Base-by-base conservation (phyloP, 2,113 vertebrate genomes). In the Chionodraco myersi region DNA sequence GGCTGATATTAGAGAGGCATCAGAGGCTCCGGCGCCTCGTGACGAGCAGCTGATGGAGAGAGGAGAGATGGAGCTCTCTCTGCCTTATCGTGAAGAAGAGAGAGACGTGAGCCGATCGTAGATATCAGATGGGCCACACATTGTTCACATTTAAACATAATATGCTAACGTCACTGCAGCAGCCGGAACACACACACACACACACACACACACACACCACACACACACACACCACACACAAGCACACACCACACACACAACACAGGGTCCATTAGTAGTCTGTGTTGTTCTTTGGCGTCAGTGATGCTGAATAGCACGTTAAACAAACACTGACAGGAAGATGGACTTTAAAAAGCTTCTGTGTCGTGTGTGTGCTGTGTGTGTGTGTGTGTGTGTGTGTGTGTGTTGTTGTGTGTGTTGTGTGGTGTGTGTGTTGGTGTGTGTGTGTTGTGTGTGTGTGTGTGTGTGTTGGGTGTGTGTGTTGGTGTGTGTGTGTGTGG, bases 281-380 rank as follows among this genome's bases (percentile, higher is more conserved):
- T 54, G 59, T 78, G 75, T 75, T 77, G 77, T 63, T 83, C 18
- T n/a, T 57, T 44, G 23, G 52, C n/a, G 23, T 23, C 78, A 18
- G 83, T 84, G 83, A 89, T 84, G 45, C 68, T 82, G 82, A n/a
- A 88, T 65, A 79, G 51, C 79, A 48, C n/a, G 60, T 63, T 69
- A 77, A 85, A 89, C 58, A 88, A 89, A 90, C 77, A 85, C 52
- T 2, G 70, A 54, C 54, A 83, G 68, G 83, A 76, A 80, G 57
- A 77, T 73, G 74, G 68, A 18, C 48, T 60, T 76, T 77, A n/a
- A 71, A 85, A 85, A 72, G 77, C 75, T 51, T 52, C 13, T 77
- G 36, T 67, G 41, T 61, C n/a, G 45, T 76, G 21, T 54, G 44
- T 72, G 30, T 47, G 16, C n/a, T 61, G n/a, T 68, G 69, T 68